Base-by-base conservation (phyloP, 2,888 invertebrate genomes). In the Eilema sororculum region DNA sequence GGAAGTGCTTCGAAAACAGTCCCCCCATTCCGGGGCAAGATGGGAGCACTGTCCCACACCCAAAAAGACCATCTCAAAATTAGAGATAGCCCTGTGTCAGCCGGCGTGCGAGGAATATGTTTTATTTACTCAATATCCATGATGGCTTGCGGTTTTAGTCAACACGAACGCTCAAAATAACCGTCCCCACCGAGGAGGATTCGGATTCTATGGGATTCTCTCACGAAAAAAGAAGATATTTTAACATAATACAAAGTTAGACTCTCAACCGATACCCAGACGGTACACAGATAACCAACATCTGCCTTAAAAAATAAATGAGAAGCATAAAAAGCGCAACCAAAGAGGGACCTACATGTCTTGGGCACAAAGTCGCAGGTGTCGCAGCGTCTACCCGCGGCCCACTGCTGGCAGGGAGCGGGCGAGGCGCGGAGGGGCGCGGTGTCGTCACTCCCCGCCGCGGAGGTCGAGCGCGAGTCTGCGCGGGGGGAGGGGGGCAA, bases 371-470 rank as follows among this genome's bases (percentile, higher is more conserved):
- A 68, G 46, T 68, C 68, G 60, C 77, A 81, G 69, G 81, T 84
- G 52, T 89, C 87, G 75, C 88, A 87, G 58, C 88, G 84, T 4
- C 71, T 67, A 69, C 80, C 82, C 65, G 52, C 64, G 71, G 78
- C 79, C 65, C 63, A 37, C 33, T 37, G 75, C 73, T n/a, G n/a
- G n/a, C n/a, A n/a, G n/a, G 69, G 67, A 86, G 82, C 65, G 69
- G 90, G 87, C 71, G 91, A 89, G 28, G 89, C 87, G 71, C 89
- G 87, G 76, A 89, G 73, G 66, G 85, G 79, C 65, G 87, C 87
- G 69, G 93, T 90, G 79, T 92, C 93, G 81, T 91, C 92, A 74
- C 90, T 86, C 69, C 85, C 87, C 60, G 86, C 88, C 72, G 85
- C 83, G 9, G 91, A 90, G 71, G 85, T 74, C 59, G 82, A 76